Evolutionary conservation across 2,888 invertebrate genomes (phyloP), one percentile per base, ranked within the genome.

Genomic region (Epinotia ramella): DNA sequence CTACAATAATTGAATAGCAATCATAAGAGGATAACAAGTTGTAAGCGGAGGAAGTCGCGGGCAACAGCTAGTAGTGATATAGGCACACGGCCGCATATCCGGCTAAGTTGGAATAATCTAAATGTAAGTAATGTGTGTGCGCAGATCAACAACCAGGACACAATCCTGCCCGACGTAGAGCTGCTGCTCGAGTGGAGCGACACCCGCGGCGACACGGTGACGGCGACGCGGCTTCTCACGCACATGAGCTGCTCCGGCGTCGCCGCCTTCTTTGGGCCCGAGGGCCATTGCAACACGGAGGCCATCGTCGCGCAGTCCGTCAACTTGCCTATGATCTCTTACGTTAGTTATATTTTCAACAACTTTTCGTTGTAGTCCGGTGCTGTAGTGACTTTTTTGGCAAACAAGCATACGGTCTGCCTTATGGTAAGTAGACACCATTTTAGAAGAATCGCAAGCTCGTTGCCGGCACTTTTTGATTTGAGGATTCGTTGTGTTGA

Each of bases 321-420:
- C 89, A 98, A 99, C 94, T 96, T 99, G 86, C 99, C 99, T 77
- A 99, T 99, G 98, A 98, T 99, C 90, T 98, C 98, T 88, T 99
- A 99, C 93, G 99, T 99, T 94, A 97, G 99, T 97, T 83, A 97
- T n/a, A 53, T 53, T 16, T 49, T 16, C 5, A 49, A 16, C 49
- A 49, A 13, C 49, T 49, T 49, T 16, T 16, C 49, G 49, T 16
- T n/a, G 49, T 49, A 16, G 6, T 16, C 49, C 49, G 49, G 16
- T 49, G 49, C 49, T 49, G 49, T 49, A 16, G 49, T 49, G 6
- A 49, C 49, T 49, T 16, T 5, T 7, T 40, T 40, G 40, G 40
- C 40, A 9, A 40, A 40, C 9, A 9, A 40, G 40, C 40, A 40
- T 40, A 40, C 40, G 9, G 40, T 40, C 40, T 40, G 40, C 40